Evolutionary conservation across 2,113 vertebrate genomes (phyloP), one percentile per base, ranked within the genome.

Genomic region (Neodon shergylaensis): DNA sequence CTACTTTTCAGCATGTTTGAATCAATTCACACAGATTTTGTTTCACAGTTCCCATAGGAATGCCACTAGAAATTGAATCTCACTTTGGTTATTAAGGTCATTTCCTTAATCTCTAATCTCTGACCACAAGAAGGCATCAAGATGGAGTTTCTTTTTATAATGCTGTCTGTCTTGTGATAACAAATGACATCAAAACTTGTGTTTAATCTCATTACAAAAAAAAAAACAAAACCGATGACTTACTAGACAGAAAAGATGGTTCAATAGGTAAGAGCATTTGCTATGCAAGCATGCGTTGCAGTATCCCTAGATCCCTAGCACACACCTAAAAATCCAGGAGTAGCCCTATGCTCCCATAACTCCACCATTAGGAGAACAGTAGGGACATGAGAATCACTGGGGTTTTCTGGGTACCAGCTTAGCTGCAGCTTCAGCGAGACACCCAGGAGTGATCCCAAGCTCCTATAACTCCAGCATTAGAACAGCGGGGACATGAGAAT

Each of bases 1-100:
- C 26, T 44, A 68, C 88, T 93, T 97, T 97, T 84, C 73, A 68
- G 97, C 94, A 97, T 76, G 44, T 76, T 81, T 74, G n/a, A 94
- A 84, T 89, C 89, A 90, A 95, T 16, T 19, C 17, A 49, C 91
- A 66, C 61, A 17, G 36, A 82, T 72, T 96, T 95, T 90, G 44
- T 85, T 81, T 79, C 74, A 63, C 70, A 44, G 16, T 17, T 39
- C 65, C 79, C 65, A 31, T 58, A 79, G 33, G 63, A 76, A 92
- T 58, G 49, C 47, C 86, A 68, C n/a, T 66, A 91, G 78, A 94
- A 42, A 89, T 4, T 49, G 73, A 66, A 74, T 91, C 88, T 74
- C 73, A 10, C 11, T 33, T 39, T 79, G 2, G 16, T 52, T 4
- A 19, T 26, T 36, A 7, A 68, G 82, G 79, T 36, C 70, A 79